These are phyloP conservation scores for Drosophila albomicans DNA, from an alignment of 1,140 invertebrate species.

Conservation along the genomic window DNA sequence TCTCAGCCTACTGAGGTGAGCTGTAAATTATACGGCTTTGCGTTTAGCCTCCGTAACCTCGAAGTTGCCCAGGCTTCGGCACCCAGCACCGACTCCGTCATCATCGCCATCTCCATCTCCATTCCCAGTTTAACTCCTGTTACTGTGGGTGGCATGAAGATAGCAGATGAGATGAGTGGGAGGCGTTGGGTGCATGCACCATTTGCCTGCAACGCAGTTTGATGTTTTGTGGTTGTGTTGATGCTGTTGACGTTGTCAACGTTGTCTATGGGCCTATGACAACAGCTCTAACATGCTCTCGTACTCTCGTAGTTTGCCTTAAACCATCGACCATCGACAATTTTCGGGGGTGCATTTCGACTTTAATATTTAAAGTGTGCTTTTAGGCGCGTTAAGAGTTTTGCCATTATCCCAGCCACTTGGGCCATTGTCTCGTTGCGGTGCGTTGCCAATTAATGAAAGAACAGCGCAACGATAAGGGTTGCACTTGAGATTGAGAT, in stretches of 20 bases:
- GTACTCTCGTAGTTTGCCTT: no score
- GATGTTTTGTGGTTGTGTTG: conserved; percentile 74
- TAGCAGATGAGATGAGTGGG: neutral
- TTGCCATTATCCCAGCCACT: conserved; percentile 33
- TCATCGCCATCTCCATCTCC: conserved; percentile 12
- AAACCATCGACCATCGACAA: neutral
- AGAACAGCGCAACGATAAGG: conserved; percentile 2
- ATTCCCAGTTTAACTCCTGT: neutral
- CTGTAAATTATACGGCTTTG: conserved; percentile 75
- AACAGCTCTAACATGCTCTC: conserved; percentile 11
- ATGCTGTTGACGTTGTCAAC: conserved; percentile 43
- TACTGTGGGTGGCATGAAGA: neutral
- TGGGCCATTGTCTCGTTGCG: conserved; percentile 41
- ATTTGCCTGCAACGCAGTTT: conserved; percentile 50
- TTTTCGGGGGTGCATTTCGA: neutral
- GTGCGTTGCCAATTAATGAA: conserved; percentile 56
- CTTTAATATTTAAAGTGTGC: conserved; percentile 63
- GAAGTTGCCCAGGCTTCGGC: conserved; percentile 33
- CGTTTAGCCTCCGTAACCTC: conserved; percentile 68
- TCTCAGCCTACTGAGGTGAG: conserved; percentile 40
- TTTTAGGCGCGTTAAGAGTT: conserved; percentile 46
- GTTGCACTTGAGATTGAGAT: neutral
- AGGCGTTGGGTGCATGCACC: conserved; percentile 3
- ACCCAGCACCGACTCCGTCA: neutral
- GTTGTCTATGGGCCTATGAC: conserved; percentile 30